Evolutionary conservation across 1,140 invertebrate genomes (phyloP).

Genomic region (Drosophila persimilis): DNA sequence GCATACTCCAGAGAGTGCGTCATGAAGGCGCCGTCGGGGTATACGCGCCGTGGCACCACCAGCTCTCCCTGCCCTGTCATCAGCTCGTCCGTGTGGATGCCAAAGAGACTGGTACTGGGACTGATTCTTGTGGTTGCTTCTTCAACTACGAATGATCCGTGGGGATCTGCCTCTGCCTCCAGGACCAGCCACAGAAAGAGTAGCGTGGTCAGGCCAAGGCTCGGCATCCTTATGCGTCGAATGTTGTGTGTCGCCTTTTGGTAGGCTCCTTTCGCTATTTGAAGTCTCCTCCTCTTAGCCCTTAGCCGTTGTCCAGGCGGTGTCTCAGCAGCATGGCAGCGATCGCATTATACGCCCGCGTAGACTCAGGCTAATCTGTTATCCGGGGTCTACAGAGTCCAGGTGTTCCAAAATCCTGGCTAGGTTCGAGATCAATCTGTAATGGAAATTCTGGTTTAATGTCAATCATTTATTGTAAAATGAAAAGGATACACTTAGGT

Average conservation of each 20-base stretch:
- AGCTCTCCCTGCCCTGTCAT: conserved; percentile 84
- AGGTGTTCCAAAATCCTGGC: too few species aligned
- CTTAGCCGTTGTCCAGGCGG: conserved; percentile 72
- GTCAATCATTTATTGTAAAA: too few species aligned
- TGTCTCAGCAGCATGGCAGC: conserved; percentile 71
- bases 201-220: conserved; percentile 25
- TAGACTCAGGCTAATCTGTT: too few species aligned
- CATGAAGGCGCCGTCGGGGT: conserved; percentile 84
- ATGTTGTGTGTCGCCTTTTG: neutral
- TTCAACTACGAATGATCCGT: too few species aligned
- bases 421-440: too few species aligned
- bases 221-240: conserved; percentile 15
- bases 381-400: too few species aligned
- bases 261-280: neutral
- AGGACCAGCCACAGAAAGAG: conserved; percentile 51
- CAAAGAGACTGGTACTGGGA: conserved; percentile 53
- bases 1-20: conserved; percentile 85
- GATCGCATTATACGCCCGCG: conserved; percentile 52
- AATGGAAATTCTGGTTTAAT: too few species aligned
- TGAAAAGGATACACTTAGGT: too few species aligned
- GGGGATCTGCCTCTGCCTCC: neutral
- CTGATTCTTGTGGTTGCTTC: too few species aligned
- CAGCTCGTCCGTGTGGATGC: conserved; percentile 83
- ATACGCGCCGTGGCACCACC: conserved; percentile 85
- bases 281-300: conserved; percentile 11